phyloP scores from a whole-genome alignment of 2,888 invertebrate genomes.

The Tetranychus truncatus region DNA sequence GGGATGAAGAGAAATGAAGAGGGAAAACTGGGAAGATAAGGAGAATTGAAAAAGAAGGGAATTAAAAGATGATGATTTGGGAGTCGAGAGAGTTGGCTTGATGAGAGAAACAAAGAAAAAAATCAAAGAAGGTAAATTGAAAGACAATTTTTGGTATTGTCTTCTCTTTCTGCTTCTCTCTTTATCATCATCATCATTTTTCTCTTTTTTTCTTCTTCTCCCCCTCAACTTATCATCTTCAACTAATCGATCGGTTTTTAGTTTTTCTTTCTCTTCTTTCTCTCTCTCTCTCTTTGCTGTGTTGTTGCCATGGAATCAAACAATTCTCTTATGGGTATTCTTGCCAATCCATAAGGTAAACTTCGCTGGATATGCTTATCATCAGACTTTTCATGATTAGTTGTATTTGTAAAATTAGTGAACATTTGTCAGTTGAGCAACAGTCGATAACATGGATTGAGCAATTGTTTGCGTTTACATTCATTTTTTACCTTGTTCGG shows the following conservation, averaged over 20 bases:
- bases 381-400: background rate
- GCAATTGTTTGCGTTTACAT: no score
- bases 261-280: background rate
- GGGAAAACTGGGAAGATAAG: background rate
- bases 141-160: background rate
- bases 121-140: background rate
- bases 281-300: background rate
- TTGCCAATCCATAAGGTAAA: background rate
- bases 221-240: background rate
- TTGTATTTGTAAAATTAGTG: no score
- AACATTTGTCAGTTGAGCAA: no score
- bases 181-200: background rate
- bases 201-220: conserved; percentile 5
- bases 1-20: conserved; percentile 1
- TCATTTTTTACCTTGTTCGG: background rate
- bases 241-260: background rate
- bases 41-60: background rate
- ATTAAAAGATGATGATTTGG: conserved; percentile 2
- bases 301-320: background rate
- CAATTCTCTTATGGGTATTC: background rate
- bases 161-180: conserved; percentile 6
- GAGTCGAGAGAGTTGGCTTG: background rate
- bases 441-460: no score
- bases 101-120: background rate
- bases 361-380: background rate